A percentile compares a stretch with the other conserved stretches of the same genome.
Conservation (phyloP, 2,888 invertebrate species). For the Aleiodes testaceus region DNA sequence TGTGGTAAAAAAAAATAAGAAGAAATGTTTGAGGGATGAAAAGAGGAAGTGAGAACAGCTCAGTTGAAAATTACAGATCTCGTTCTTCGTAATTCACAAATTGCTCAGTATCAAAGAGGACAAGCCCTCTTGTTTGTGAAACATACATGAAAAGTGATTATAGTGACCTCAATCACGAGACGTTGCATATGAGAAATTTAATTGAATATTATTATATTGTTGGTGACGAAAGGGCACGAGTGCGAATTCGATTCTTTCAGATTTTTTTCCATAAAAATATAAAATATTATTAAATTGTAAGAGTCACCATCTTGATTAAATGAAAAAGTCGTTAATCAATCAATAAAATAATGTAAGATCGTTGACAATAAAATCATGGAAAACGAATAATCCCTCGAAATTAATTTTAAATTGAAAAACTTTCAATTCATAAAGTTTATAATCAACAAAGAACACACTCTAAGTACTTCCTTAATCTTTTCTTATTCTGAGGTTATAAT, state of each 20-base stretch:
- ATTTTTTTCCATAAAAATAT: too few species aligned
- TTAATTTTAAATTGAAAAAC: too few species aligned
- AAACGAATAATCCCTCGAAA: too few species aligned
- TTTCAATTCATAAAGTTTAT: too few species aligned
- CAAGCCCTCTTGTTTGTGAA: slow-evolving; percentile 18
- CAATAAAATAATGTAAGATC: too few species aligned
- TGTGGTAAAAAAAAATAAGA: not conserved
- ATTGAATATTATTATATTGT: slow-evolving; percentile 11
- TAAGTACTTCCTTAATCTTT: not conserved
- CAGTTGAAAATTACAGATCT: slow-evolving; percentile 36
- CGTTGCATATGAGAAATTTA: slow-evolving; percentile 27
- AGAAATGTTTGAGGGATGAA: slow-evolving; percentile 17
- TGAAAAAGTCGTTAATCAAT: too few species aligned
- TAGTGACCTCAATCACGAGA: slow-evolving; percentile 19
- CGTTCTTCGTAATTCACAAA: slow-evolving; percentile 65
- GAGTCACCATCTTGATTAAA: too few species aligned
- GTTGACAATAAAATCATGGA: too few species aligned
- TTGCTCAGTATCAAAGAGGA: slow-evolving; percentile 58
- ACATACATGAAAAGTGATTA: slow-evolving; percentile 18
- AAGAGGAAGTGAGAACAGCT: not conserved
- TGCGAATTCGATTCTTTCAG: not conserved
- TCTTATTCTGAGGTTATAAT: not conserved
- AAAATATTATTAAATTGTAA: too few species aligned
- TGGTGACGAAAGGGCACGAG: not conserved
- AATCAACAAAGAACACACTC: too few species aligned